Percentiles rank a stretch among this genome's conserved stretches.
These are phyloP conservation scores for Anarsia innoxiella DNA, from an alignment of 2,888 invertebrate species.

Conservation along the genomic window DNA sequence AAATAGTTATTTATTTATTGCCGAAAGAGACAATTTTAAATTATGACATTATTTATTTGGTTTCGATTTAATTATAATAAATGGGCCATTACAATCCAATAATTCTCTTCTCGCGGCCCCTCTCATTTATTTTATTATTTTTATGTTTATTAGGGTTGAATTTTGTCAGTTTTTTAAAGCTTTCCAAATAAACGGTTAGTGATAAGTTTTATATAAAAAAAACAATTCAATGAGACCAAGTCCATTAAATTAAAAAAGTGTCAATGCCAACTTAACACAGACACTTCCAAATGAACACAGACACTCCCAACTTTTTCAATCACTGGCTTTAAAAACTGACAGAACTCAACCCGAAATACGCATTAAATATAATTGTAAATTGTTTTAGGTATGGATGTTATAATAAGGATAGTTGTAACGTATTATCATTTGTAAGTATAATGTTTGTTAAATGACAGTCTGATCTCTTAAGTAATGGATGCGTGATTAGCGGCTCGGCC, in stretches of 20 bases:
- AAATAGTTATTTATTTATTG: too few relatives aligned
- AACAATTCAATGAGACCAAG: not conserved
- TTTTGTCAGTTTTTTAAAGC: too few relatives aligned
- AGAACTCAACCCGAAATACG: not conserved
- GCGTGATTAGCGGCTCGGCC: conserved; percentile 28
- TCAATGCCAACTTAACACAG: not conserved
- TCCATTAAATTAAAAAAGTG: not conserved
- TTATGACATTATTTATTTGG: conserved; percentile 1
- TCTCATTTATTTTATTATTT: conserved; percentile 3
- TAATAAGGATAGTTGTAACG: conserved; percentile 64
- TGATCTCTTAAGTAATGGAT: conserved; percentile 70
- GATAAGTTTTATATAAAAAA: too few relatives aligned
- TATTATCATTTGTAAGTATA: conserved; percentile 66
- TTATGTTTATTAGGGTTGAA: not conserved
- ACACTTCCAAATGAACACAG: not conserved
- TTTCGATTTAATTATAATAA: too few relatives aligned
- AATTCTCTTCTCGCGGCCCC: conserved; percentile 5
- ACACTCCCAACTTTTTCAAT: too few relatives aligned
- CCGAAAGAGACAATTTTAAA: too few relatives aligned
- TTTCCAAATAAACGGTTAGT: too few relatives aligned
- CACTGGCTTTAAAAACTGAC: too few relatives aligned
- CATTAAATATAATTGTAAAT: conserved; percentile 56
- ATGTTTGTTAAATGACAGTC: conserved; percentile 65
- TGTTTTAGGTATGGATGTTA: conserved; percentile 66
- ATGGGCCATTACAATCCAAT: conserved; percentile 6